Percentiles rank a stretch among this genome's conserved stretches.
These are phyloP conservation scores for Girardinichthys multiradiatus DNA, from an alignment of 2,113 vertebrate genomes.

Conservation along the genomic window DNA sequence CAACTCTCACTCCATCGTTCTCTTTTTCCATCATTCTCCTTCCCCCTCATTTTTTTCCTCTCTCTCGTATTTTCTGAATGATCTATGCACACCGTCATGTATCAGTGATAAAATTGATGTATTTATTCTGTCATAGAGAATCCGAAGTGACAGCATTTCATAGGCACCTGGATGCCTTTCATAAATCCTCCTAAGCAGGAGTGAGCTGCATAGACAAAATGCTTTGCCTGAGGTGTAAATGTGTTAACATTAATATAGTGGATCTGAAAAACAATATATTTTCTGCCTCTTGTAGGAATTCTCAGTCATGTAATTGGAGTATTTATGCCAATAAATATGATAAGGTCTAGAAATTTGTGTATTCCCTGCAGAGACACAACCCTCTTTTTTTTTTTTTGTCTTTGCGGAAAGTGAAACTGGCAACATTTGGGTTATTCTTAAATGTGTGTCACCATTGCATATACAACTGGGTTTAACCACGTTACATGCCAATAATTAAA, in stretches of 20 bases:
- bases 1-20: slow-evolving; percentile 18
- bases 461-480: too few species aligned
- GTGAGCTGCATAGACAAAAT: slow-evolving; percentile 40
- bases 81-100: slow-evolving; percentile 49
- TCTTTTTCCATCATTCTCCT: background rate
- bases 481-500: too few species aligned
- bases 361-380: slow-evolving; percentile 18
- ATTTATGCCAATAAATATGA: slow-evolving; percentile 32
- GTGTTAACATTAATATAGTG: background rate
- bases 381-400: slow-evolving; percentile 11
- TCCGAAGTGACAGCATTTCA: slow-evolving; percentile 68
- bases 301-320: slow-evolving; percentile 14
- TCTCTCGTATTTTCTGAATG: slow-evolving; percentile 25
- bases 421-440: too few species aligned
- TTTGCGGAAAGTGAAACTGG: too few species aligned
- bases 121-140: slow-evolving; percentile 67
- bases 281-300: slow-evolving; percentile 21
- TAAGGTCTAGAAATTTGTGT: slow-evolving; percentile 33
- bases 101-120: slow-evolving; percentile 39
- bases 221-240: slow-evolving; percentile 7
- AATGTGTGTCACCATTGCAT: too few species aligned
- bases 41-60: background rate
- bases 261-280: slow-evolving; percentile 11
- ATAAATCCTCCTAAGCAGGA: slow-evolving; percentile 62
- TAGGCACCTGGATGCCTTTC: slow-evolving; percentile 52